Base-by-base conservation (phyloP, 2,113 vertebrate genomes). In the Panthera uncia region DNA sequence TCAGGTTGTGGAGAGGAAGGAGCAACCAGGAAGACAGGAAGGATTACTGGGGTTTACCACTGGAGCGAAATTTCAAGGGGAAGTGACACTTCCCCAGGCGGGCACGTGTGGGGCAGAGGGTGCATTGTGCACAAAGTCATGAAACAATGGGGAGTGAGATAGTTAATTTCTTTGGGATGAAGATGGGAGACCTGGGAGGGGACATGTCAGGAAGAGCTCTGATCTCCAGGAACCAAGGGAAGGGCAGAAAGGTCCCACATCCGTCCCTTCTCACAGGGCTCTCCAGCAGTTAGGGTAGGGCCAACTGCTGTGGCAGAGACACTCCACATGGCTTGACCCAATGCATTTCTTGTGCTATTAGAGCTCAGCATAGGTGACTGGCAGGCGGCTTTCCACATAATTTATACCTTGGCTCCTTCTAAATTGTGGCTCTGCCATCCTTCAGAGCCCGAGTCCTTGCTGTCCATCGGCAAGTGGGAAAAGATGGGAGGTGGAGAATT, bases 91-190 rank as follows among this genome's bases (percentile, higher is more conserved):
- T 21, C 4, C 48, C 69, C 48, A 4, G 45, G 50, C 3, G 1
- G 33, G n/a, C 57, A 38, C 23, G 76, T 7, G 0, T 71, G 12
- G 15, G 38, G 41, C 21, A 23, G 48, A 14, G 33, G 19, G 11
- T 2, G 18, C 23, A 2, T 6, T 11, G 4, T 0, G 1, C 7
- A 10, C 57, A 82, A 71, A 88, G 36, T 36, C 48, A 7, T 2
- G 48, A 50, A 68, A 76, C 61, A 52, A 14, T 8, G n/a, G 11
- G 38, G 68, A 84, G 36, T 25, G 21, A 36, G 38, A 33, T 36
- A 5, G 52, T 52, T 52, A 19, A n/a, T 23, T 48, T 82, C 27
- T 83, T 21, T 19, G 80, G 33, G 57, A 38, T 69, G 38, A 69
- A 66, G 48, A 29, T n/a, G 50, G 61, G 66, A 57, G 45, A 25